phyloP scores from a whole-genome alignment of 2,797 vertebrate species.

The Tarsius wallacei region DNA sequence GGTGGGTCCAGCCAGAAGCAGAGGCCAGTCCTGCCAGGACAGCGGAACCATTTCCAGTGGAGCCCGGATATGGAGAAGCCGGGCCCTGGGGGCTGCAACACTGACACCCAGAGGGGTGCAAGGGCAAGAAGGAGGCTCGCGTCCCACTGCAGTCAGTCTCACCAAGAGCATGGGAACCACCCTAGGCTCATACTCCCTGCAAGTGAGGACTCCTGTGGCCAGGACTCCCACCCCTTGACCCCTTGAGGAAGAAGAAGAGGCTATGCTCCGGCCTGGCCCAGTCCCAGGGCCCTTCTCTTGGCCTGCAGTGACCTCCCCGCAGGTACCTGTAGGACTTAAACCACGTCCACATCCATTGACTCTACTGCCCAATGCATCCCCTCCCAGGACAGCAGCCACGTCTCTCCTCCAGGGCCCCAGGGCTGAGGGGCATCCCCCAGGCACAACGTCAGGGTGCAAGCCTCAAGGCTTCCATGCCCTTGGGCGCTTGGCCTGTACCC shows the following conservation, averaged over 20 bases:
- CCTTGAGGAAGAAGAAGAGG: neutral
- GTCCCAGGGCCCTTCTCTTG: neutral
- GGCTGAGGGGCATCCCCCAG: no score
- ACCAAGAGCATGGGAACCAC: no score
- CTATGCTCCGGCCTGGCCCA: neutral
- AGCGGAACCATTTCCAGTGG: rapidly evolving
- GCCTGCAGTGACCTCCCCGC: rapidly evolving
- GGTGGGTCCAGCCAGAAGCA: no score
- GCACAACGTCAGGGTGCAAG: neutral
- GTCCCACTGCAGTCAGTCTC: neutral
- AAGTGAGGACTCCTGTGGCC: neutral
- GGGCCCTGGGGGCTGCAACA: neutral
- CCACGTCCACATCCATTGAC: neutral
- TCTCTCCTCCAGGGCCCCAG: neutral
- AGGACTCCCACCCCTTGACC: neutral
- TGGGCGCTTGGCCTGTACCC: neutral
- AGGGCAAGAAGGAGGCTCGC: no score
- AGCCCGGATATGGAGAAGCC: rapidly evolving
- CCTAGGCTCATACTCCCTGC: no score
- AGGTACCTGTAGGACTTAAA: neutral
- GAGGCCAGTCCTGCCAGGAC: neutral
- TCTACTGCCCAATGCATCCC: neutral
- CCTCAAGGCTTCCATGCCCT: neutral
- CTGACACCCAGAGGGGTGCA: neutral
- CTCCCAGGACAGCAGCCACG: neutral